Conservation (phyloP, 2,797 vertebrate genomes). For the Brachymystax lenok region DNA sequence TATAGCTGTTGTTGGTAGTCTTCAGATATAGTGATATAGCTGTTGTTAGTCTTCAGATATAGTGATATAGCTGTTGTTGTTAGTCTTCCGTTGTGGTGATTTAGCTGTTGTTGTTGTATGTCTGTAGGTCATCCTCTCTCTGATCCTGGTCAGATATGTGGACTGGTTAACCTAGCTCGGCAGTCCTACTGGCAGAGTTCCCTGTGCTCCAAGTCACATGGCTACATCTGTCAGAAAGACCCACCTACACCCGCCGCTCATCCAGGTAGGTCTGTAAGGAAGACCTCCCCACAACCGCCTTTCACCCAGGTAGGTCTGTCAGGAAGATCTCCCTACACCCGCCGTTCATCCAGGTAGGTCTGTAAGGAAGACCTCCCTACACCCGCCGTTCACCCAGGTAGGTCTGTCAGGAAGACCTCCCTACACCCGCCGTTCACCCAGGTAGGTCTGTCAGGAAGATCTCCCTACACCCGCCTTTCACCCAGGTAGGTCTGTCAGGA, state of each 20-base stretch:
- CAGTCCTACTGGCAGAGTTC: slow-evolving; percentile 84
- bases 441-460: slow-evolving; percentile 87
- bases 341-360: slow-evolving; percentile 80
- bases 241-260: slow-evolving; percentile 70
- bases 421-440: slow-evolving; percentile 68
- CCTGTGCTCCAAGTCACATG: slow-evolving; percentile 80
- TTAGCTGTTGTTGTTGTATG: slow-evolving; percentile 1
- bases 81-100: no score
- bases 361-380: slow-evolving; percentile 81
- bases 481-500: slow-evolving; percentile 87
- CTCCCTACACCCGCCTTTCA: slow-evolving; percentile 70
- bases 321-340: slow-evolving; percentile 75
- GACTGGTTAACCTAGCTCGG: slow-evolving; percentile 74
- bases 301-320: slow-evolving; percentile 86
- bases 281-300: slow-evolving; percentile 69
- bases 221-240: slow-evolving; percentile 89
- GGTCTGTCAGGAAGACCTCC: slow-evolving; percentile 86
- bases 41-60: no score
- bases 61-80: no score
- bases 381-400: no score
- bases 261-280: slow-evolving; percentile 87
- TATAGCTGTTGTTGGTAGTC: no score
- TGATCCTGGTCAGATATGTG: slow-evolving; percentile 86
- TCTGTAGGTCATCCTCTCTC: slow-evolving; percentile 82
- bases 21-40: no score